Evolutionary conservation across 2,888 invertebrate genomes (phyloP).

Genomic region (Hydropsyche betteni): DNA sequence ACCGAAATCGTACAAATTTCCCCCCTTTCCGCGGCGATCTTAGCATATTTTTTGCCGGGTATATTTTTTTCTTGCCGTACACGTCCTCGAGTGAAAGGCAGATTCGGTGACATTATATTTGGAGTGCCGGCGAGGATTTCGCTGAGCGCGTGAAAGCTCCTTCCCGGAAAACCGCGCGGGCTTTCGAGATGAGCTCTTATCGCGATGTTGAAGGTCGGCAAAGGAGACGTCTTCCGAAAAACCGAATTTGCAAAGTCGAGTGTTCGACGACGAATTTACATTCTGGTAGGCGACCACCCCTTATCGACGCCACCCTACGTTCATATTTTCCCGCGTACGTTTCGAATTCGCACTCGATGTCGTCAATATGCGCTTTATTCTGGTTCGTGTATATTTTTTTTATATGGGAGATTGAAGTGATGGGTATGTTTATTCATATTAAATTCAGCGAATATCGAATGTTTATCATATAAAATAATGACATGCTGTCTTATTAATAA

Average conservation of each 20-base stretch:
- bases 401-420: too few relatives aligned
- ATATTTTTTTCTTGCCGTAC: conserved; percentile 27
- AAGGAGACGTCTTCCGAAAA: background rate
- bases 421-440: too few relatives aligned
- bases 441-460: too few relatives aligned
- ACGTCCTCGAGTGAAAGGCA: conserved; percentile 33
- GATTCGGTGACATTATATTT: conserved; percentile 44
- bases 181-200: conserved; percentile 34
- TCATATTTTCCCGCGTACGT: background rate
- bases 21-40: background rate
- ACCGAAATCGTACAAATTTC: conserved; percentile 15
- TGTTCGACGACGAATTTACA: conserved; percentile 23
- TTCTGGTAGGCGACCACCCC: conserved; percentile 6
- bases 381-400: background rate
- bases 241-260: conserved; percentile 29
- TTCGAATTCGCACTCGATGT: conserved; percentile 3
- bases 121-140: conserved; percentile 33
- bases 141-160: conserved; percentile 28
- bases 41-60: conserved; percentile 35
- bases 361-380: conserved; percentile 13
- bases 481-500: too few relatives aligned
- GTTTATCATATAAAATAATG: too few relatives aligned
- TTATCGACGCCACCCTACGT: background rate
- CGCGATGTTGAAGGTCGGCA: conserved; percentile 18
- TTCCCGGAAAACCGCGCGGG: conserved; percentile 28